Evolutionary conservation across 2,113 vertebrate genomes (phyloP), one percentile per base, ranked within the genome.

Genomic region (Ancistrus triradiatus): DNA sequence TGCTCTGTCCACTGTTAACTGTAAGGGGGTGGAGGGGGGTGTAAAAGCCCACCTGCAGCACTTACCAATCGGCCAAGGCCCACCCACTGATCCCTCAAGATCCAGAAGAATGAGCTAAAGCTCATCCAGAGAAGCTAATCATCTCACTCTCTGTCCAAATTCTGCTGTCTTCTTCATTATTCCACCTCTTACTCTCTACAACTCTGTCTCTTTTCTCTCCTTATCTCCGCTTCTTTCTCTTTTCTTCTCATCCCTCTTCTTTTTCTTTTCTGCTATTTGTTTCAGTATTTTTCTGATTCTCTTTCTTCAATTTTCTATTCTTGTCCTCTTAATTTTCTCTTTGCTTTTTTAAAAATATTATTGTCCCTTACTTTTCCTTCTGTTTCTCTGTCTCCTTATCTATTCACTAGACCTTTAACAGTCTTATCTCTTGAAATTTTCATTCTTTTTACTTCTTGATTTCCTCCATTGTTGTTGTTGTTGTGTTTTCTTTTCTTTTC

Each of bases 21-120:
- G 21, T 49, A 10, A 13, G 11, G 2, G 9, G 11, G 50, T 59
- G 28, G 38, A 24, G 48, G 63, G 44, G 19, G 3, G 11, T 24
- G 21, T 22, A 38, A 40, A 77, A 72, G 67, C 77, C 79, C 83
- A 87, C 82, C 83, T 85, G 81, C 80, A 82, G 76, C 59, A 74
- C 74, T 44, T 37, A 19, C 33, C 22, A 67, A 55, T 42, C 61
- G 73, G 78, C 75, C 77, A 77, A 79, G 69, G 67, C 74, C 74
- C 63, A 73, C 69, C 73, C 70, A 68, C 59, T 38, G 49, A 60
- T 73, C 78, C 73, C 66, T 35, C 59, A 11, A 57, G 69, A 68
- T 63, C 57, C 59, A 74, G 73, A 74, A 85, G 83, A 81, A 82
- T 70, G 66, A 80, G 76, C 72, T 77, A 72, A 80, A 79, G 68